These are phyloP conservation scores for Poecilus cupreus DNA, from an alignment of 2,888 invertebrate species.

Conservation along the genomic window DNA sequence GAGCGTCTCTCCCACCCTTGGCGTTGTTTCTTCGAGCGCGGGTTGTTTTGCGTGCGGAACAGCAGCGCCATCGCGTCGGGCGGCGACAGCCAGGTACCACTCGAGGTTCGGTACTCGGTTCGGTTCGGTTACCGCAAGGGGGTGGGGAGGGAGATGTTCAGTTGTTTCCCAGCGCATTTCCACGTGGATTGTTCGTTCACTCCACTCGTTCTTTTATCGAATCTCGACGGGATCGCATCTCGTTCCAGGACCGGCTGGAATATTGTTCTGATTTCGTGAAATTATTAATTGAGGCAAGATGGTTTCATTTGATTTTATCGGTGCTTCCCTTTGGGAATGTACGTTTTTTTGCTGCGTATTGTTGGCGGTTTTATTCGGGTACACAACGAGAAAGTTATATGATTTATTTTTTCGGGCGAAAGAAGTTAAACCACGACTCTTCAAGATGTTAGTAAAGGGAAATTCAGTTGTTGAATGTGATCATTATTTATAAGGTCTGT, in stretches of 20 bases:
- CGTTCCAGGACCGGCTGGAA: conserved; percentile 21
- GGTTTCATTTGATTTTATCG: too few species aligned
- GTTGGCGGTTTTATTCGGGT: not conserved
- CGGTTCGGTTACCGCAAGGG: conserved; percentile 30
- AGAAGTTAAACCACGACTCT: too few species aligned
- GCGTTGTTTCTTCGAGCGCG: not conserved
- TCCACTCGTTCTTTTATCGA: conserved; percentile 59
- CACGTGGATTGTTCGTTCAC: conserved; percentile 58
- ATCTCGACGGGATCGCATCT: conserved; percentile 51
- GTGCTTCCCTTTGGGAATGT: too few species aligned
- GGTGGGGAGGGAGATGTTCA: not conserved
- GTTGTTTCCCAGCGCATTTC: conserved; percentile 38
- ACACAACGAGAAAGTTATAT: not conserved
- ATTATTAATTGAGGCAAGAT: not conserved
- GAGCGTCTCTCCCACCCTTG: not conserved
- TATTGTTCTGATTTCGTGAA: not conserved
- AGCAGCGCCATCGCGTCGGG: not conserved
- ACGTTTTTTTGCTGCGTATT: not conserved
- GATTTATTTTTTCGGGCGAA: not conserved
- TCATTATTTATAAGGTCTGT: too few species aligned
- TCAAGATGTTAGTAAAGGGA: too few species aligned
- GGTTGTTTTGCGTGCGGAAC: conserved; percentile 21
- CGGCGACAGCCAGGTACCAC: conserved; percentile 12
- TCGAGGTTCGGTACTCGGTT: not conserved
- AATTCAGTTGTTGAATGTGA: not conserved